phyloP scores from a whole-genome alignment of 2,797 vertebrate species.

The Pelobates cultripes region DNA sequence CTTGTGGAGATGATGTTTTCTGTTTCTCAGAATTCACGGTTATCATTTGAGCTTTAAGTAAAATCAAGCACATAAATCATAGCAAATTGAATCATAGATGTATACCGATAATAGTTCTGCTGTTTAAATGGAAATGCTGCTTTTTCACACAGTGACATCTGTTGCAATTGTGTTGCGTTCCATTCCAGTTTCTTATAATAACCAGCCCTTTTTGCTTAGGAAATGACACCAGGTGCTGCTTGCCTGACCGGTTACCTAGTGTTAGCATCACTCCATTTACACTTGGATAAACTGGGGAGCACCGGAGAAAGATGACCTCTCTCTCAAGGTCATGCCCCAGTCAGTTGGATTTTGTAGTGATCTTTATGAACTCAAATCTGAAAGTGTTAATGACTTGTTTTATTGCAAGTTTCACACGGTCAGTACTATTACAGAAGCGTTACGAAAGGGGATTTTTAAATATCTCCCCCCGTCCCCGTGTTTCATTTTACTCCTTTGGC shows the following conservation, averaged over 20 bases:
- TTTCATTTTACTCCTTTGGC: too few relatives aligned
- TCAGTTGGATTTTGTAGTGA: too few relatives aligned
- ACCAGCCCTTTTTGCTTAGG: constrained; percentile 19
- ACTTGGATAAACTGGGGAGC: constrained; percentile 30
- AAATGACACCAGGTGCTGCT: constrained; percentile 30
- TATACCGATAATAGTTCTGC: neutral
- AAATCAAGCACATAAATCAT: constrained; percentile 34
- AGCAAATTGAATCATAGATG: constrained; percentile 31
- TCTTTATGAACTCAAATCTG: too few relatives aligned
- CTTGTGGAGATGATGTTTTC: neutral
- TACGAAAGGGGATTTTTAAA: too few relatives aligned
- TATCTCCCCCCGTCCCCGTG: too few relatives aligned
- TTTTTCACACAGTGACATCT: constrained; percentile 26
- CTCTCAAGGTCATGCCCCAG: too few relatives aligned
- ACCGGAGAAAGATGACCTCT: neutral
- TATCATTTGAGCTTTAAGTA: constrained; percentile 25
- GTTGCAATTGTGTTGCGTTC: constrained; percentile 37
- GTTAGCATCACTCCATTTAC: constrained; percentile 46
- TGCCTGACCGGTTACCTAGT: constrained; percentile 31
- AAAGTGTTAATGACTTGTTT: too few relatives aligned
- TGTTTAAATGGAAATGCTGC: constrained; percentile 9
- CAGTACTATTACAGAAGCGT: too few relatives aligned
- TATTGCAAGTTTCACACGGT: too few relatives aligned
- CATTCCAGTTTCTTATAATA: constrained; percentile 25
- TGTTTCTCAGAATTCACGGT: neutral